Evolutionary conservation across 2,888 invertebrate species (phyloP), one percentile per base, ranked within the genome.

Genomic region (Thecocarcelia acutangulata): DNA sequence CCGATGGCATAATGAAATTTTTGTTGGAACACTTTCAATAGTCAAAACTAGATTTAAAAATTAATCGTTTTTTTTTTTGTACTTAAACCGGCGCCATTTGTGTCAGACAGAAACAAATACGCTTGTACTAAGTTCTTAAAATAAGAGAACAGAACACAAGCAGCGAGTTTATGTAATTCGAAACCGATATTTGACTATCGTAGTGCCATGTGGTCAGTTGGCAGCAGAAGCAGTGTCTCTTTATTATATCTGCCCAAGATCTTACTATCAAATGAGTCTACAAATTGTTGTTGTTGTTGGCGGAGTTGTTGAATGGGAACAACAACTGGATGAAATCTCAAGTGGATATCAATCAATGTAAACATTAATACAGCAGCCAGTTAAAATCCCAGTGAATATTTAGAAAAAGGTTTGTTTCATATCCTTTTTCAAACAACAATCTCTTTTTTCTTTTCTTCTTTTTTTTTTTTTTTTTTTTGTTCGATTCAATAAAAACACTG

Each of bases 271-370:
- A 46, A 58, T 56, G 66, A 69, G 63, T 61, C 44, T 75, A 73
- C 69, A 63, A 19, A 56, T 52, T 15, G 40, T 11, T 11, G 46
- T 11, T 11, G 46, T 44, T 24, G 48, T 48, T 63, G 44, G 48
- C 64, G 33, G 15, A 52, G 15, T 56, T 66, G 15, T 15, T 33
- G 33, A 33, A 33, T 44, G 50, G 12, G 33, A 72, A 66, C 66
- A 69, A 69, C 69, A 74, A 74, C 59, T 82, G 74, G 46, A 64
- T 46, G 52, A 74, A 59, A 74, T 78, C 82, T 82, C 78, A 82
- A 82, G 82, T 78, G 77, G 82, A 70, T 58, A 82, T 78, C 82
- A 82, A 78, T 82, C 74, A 78, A 54, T 48, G 24, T 58, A 56
- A 69, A 63, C 44, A 54, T 54, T 56, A 61, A 63, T 61, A 8